Conservation (phyloP, 2,888 invertebrate species). For the Hartigia nigra region DNA sequence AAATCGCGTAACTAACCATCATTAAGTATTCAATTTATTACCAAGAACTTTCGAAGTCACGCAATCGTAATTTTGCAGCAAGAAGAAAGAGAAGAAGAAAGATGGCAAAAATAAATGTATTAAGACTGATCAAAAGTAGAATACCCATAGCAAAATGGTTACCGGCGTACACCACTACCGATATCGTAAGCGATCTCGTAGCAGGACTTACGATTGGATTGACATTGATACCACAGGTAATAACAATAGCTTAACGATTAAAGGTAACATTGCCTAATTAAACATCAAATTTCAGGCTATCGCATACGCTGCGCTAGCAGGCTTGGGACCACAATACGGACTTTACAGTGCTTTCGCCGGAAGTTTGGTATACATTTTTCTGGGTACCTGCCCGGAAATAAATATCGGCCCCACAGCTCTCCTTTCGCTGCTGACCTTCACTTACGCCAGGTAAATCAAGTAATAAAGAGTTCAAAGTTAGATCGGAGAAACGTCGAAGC, state of each 20-base stretch:
- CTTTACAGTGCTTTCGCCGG: constrained; percentile 86
- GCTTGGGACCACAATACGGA: constrained; percentile 74
- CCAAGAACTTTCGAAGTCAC: background rate
- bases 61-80: background rate
- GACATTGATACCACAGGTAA: constrained; percentile 65
- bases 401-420: constrained; percentile 81
- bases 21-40: background rate
- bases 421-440: constrained; percentile 78
- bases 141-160: constrained; percentile 66
- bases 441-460: constrained; percentile 65
- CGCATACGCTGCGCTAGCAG: constrained; percentile 56
- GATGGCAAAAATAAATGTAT: constrained; percentile 40
- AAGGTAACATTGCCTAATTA: background rate
- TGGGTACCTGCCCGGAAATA: constrained; percentile 79
- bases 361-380: constrained; percentile 80
- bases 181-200: constrained; percentile 68
- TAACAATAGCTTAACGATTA: background rate
- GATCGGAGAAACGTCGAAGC: background rate
- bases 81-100: background rate
- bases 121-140: constrained; percentile 34
- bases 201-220: constrained; percentile 70
- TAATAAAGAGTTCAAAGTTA: background rate
- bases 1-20: background rate
- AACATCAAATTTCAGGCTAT: constrained; percentile 44
- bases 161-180: constrained; percentile 63